These are phyloP conservation scores for Staurois parvus DNA, from an alignment of 2,797 vertebrate species.

Conservation along the genomic window DNA sequence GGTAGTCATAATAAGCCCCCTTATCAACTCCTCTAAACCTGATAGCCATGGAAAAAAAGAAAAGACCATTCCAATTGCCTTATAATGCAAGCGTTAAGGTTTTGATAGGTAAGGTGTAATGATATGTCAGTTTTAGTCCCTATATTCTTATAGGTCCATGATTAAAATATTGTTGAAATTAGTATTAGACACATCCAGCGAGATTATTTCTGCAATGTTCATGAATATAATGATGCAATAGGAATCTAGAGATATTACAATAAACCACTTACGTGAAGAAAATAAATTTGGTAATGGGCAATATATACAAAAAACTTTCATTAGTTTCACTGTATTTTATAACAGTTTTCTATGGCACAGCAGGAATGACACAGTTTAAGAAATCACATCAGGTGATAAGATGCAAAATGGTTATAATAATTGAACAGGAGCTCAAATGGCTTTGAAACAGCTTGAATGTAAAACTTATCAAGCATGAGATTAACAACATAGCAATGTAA, in stretches of 20 bases:
- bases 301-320: slow-evolving; percentile 17
- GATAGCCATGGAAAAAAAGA: too few relatives aligned
- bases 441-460: slow-evolving; percentile 55
- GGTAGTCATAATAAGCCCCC: too few relatives aligned
- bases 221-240: neutral
- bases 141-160: neutral
- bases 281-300: neutral
- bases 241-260: neutral
- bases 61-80: too few relatives aligned
- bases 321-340: slow-evolving; percentile 33
- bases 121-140: too few relatives aligned
- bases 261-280: neutral
- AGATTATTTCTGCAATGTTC: neutral
- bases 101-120: too few relatives aligned
- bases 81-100: too few relatives aligned
- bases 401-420: slow-evolving; percentile 3
- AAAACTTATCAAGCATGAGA: slow-evolving; percentile 55
- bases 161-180: neutral
- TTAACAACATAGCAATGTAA: slow-evolving; percentile 61
- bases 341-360: slow-evolving; percentile 46
- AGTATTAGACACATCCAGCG: neutral
- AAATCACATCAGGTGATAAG: slow-evolving; percentile 13
- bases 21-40: too few relatives aligned
- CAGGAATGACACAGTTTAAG: slow-evolving; percentile 16
- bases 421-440: slow-evolving; percentile 24